phyloP scores from a whole-genome alignment of 2,113 vertebrate species.

The Symphodus melops region DNA sequence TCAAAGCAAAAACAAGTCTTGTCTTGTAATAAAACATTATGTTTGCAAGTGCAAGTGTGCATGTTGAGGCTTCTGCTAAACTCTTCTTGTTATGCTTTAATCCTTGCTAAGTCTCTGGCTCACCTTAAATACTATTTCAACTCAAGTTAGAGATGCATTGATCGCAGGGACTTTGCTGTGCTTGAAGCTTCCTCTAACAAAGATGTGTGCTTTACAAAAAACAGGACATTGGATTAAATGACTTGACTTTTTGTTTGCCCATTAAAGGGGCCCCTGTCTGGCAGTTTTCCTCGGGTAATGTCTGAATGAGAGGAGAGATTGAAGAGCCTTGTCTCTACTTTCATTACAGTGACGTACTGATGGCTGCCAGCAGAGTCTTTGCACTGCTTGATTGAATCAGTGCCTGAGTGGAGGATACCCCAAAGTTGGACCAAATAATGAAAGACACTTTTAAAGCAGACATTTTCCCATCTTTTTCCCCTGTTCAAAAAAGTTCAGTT shows the following conservation, averaged over 20 bases:
- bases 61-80: background rate
- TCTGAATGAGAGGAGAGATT: slow-evolving; percentile 51
- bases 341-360: slow-evolving; percentile 53
- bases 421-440: background rate
- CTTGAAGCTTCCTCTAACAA: slow-evolving; percentile 14
- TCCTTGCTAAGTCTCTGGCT: background rate
- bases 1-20: background rate
- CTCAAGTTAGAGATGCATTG: slow-evolving; percentile 11
- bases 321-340: slow-evolving; percentile 51
- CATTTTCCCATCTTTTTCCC: background rate
- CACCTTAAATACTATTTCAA: slow-evolving; percentile 15
- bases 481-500: too few species aligned
- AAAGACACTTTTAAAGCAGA: background rate
- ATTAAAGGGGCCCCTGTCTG: slow-evolving; percentile 8
- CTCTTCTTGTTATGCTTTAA: background rate
- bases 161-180: slow-evolving; percentile 26
- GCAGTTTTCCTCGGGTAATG: slow-evolving; percentile 45
- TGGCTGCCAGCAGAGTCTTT: slow-evolving; percentile 57
- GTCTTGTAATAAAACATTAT: background rate
- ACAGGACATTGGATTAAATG: slow-evolving; percentile 25
- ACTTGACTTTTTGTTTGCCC: slow-evolving; percentile 50
- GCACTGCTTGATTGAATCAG: slow-evolving; percentile 42
- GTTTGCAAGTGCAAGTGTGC: background rate
- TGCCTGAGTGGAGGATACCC: slow-evolving; percentile 31
- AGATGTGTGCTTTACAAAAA: slow-evolving; percentile 19